phyloP scores from a whole-genome alignment of 2,797 vertebrate species.

The Epinephelus coioides region DNA sequence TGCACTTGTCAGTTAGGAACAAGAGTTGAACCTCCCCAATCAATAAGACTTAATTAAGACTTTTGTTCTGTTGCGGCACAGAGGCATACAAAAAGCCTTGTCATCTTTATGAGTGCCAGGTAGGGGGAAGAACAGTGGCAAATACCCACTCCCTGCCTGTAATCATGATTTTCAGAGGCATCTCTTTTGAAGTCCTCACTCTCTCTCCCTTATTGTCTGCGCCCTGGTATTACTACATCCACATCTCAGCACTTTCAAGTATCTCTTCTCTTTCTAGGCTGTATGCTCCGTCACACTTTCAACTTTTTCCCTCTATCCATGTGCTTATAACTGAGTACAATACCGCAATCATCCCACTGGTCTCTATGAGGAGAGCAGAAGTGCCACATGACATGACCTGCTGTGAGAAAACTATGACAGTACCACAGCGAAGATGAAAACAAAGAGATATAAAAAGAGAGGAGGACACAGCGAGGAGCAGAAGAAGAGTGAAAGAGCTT shows the following conservation, averaged over 20 bases:
- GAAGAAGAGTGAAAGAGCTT: conserved; percentile 4
- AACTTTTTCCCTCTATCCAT: conserved; percentile 31
- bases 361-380: conserved; percentile 22
- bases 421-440: conserved; percentile 32
- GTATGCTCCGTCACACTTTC: conserved; percentile 30
- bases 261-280: conserved; percentile 35
- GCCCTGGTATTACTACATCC: conserved; percentile 43
- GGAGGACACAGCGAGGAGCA: neutral
- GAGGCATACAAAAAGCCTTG: conserved; percentile 32
- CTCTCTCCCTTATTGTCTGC: conserved; percentile 34
- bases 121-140: conserved; percentile 35
- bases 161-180: conserved; percentile 55
- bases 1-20: conserved; percentile 1
- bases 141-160: conserved; percentile 50
- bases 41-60: conserved; percentile 35
- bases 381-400: conserved; percentile 14
- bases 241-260: conserved; percentile 48
- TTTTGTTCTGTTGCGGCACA: conserved; percentile 25
- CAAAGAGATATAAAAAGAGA: conserved; percentile 25
- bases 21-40: conserved; percentile 28
- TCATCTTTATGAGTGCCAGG: conserved; percentile 42
- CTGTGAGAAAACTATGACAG: conserved; percentile 39
- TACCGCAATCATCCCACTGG: conserved; percentile 32
- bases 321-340: conserved; percentile 33
- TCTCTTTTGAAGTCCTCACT: conserved; percentile 49